Evolutionary conservation across 2,797 vertebrate species (phyloP).

Genomic region (Brachyrhaphis roseni): DNA sequence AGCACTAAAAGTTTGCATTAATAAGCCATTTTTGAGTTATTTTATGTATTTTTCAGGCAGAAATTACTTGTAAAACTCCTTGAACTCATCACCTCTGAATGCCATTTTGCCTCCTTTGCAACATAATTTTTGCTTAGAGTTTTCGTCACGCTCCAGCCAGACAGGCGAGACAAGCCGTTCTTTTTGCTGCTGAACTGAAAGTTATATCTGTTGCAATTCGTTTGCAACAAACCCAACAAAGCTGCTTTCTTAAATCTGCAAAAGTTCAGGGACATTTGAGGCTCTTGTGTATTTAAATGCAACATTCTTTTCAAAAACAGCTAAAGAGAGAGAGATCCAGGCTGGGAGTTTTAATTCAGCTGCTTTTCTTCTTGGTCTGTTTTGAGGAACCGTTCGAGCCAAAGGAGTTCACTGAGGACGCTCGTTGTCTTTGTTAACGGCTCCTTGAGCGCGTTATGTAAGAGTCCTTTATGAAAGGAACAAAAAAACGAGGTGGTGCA

Average conservation of each 20-base stretch:
- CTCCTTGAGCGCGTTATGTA: slow-evolving; percentile 69
- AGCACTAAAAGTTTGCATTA: too few relatives aligned
- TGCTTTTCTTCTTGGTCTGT: background rate
- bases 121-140: background rate
- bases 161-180: background rate
- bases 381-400: background rate
- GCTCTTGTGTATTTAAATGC: background rate
- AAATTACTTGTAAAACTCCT: too few relatives aligned
- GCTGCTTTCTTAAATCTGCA: background rate
- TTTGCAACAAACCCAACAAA: background rate
- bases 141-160: background rate
- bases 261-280: background rate
- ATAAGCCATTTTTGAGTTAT: too few relatives aligned
- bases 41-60: too few relatives aligned
- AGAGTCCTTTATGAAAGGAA: slow-evolving; percentile 57
- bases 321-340: background rate
- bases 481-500: background rate
- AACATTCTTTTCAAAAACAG: background rate
- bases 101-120: background rate
- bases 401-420: slow-evolving; percentile 55
- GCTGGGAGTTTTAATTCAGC: background rate
- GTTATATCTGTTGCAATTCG: background rate
- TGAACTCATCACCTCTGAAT: background rate
- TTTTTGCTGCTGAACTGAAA: background rate
- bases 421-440: slow-evolving; percentile 46